Percentiles rank a stretch among this genome's conserved stretches.
Conservation (phyloP, 2,113 vertebrate species). For the Bostrychus sinensis region DNA sequence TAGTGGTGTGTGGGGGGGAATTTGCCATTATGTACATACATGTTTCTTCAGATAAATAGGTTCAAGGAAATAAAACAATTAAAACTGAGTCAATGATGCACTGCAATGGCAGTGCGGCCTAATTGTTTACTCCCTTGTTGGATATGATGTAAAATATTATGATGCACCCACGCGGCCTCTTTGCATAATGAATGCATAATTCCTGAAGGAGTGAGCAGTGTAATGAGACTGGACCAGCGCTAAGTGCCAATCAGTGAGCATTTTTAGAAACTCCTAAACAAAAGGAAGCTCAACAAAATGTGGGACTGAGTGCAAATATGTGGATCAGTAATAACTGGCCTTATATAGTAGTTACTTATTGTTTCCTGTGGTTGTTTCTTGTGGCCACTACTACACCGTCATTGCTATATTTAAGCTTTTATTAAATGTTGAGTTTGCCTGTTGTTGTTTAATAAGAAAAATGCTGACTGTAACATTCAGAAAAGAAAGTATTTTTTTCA, state of each 20-base stretch:
- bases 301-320: not conserved
- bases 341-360: not conserved
- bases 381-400: not conserved
- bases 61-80: conserved; percentile 50
- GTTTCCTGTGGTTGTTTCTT: not conserved
- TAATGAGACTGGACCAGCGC: conserved; percentile 32
- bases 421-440: too few relatives aligned
- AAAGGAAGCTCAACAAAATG: not conserved
- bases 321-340: not conserved
- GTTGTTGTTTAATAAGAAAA: too few relatives aligned
- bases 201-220: conserved; percentile 64
- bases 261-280: conserved; percentile 33
- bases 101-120: conserved; percentile 15
- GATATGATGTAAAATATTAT: conserved; percentile 45
- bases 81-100: conserved; percentile 27
- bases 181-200: conserved; percentile 52
- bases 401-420: too few relatives aligned
- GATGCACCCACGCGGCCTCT: conserved; percentile 25
- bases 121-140: conserved; percentile 53
- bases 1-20: conserved; percentile 26
- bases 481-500: too few relatives aligned
- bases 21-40: conserved; percentile 24
- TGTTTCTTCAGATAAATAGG: conserved; percentile 29
- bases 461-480: too few relatives aligned
- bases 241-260: conserved; percentile 57